Evolutionary conservation across 1,140 invertebrate species (phyloP), one percentile per base, ranked within the genome.

Genomic region (Brachionus sp.): DNA sequence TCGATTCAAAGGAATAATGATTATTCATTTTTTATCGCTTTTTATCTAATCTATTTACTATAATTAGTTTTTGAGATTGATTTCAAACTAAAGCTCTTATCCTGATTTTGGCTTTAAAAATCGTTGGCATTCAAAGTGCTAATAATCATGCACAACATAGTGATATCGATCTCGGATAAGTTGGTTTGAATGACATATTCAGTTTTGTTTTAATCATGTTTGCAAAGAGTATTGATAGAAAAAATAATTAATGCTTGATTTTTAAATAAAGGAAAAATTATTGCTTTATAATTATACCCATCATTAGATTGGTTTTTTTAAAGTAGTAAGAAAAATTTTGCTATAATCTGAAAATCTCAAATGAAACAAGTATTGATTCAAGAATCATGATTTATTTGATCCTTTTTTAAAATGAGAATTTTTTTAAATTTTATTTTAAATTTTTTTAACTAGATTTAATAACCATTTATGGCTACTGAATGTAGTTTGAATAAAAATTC

Each of bases 381-480:
- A n/a, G n/a, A n/a, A n/a, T n/a, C 29, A 29, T 42, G 50, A 19
- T 57, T 53, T 53, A 3, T 57, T n/a, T n/a, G n/a, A n/a, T n/a
- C n/a, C n/a, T 16, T 19, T 3, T 57, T 70, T 7, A 7, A 70
- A 70, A 19, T 29, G 1, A 29, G 29, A 39, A 37, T 0, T 16
- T 16, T 19, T 16, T 39, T 16, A 12, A 19, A 16, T 16, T 70
- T 39, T 70, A 39, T 70, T 70, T 70, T 23, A 4, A 16, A 42
- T 70, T 16, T 68, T 70, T 66, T 33, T 66, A n/a, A 5, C n/a
- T 6, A 33, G 10, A n/a, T 37, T 13, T 13, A 42, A 19, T n/a
- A 19, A 37, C 39, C 66, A 42, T 70, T 70, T 75, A 75, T 75
- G 70, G 70, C 70, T 75, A 75, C 25, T 75, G 70, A 46, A 75